These are phyloP conservation scores for Marmota monax DNA, from an alignment of 2,113 vertebrate genomes.

Conservation along the genomic window DNA sequence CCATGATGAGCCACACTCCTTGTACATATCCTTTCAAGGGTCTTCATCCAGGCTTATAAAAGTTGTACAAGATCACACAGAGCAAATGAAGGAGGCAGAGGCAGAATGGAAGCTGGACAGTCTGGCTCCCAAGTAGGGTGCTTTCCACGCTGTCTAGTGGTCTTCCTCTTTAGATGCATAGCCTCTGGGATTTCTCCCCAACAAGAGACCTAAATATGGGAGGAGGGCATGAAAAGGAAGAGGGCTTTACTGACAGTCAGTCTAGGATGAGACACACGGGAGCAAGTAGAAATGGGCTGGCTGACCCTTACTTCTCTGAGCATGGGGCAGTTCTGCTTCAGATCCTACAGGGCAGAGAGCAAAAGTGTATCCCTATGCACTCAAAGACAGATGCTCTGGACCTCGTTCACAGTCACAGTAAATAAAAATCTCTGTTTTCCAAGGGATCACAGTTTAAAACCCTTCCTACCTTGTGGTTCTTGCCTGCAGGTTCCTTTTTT, in stretches of 20 bases:
- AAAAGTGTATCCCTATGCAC: not conserved
- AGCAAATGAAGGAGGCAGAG: not conserved
- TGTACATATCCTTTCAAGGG: not conserved
- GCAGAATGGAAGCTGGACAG: not conserved
- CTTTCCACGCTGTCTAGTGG: not conserved
- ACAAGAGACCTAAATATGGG: not conserved
- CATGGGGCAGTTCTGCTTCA: not conserved
- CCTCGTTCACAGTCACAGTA: slow-evolving; percentile 33
- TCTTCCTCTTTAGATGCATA: not conserved
- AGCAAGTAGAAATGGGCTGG: not conserved
- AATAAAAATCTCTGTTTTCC: slow-evolving; percentile 50
- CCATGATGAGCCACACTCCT: not conserved
- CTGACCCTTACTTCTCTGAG: not conserved
- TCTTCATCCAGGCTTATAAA: not conserved
- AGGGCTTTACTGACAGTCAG: not conserved
- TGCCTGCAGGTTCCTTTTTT: not conserved
- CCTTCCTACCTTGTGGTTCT: not conserved
- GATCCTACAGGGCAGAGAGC: not conserved
- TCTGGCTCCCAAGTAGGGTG: not conserved
- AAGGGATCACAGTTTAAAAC: not conserved
- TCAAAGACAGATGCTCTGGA: not conserved
- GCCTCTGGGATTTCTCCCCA: not conserved
- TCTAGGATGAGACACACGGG: not conserved
- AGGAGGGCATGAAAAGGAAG: not conserved
- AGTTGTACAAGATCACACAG: not conserved